These are phyloP conservation scores for Phataginus tetradactyla DNA, from an alignment of 2,797 vertebrate genomes.

Conservation along the genomic window DNA sequence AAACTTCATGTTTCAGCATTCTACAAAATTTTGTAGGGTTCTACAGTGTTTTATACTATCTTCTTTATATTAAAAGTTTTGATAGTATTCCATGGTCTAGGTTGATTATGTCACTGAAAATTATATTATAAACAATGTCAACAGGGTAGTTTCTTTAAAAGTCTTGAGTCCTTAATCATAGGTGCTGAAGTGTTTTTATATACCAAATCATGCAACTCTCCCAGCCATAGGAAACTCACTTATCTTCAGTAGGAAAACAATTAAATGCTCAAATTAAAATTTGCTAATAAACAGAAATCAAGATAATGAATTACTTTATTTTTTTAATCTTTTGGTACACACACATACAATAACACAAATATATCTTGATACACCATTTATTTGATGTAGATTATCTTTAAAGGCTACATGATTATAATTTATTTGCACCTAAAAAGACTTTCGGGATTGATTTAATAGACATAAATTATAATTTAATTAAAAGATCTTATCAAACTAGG, in stretches of 20 bases:
- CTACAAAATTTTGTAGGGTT: background rate
- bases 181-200: background rate
- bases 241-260: background rate
- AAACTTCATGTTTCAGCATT: background rate
- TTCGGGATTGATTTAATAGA: background rate
- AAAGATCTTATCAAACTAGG: background rate
- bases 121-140: background rate
- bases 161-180: background rate
- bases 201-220: background rate
- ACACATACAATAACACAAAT: background rate
- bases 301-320: background rate
- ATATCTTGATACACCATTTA: background rate
- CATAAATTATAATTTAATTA: constrained; percentile 41
- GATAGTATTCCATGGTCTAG: background rate
- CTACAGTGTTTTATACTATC: background rate
- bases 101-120: background rate
- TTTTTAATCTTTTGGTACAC: background rate
- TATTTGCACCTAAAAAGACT: background rate
- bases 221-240: background rate
- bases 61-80: background rate
- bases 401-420: background rate
- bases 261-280: background rate
- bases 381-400: background rate
- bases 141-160: background rate
- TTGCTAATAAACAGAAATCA: constrained; percentile 15